These are phyloP conservation scores for Limosa lapponica DNA, from an alignment of 2,797 vertebrate species.

Conservation along the genomic window DNA sequence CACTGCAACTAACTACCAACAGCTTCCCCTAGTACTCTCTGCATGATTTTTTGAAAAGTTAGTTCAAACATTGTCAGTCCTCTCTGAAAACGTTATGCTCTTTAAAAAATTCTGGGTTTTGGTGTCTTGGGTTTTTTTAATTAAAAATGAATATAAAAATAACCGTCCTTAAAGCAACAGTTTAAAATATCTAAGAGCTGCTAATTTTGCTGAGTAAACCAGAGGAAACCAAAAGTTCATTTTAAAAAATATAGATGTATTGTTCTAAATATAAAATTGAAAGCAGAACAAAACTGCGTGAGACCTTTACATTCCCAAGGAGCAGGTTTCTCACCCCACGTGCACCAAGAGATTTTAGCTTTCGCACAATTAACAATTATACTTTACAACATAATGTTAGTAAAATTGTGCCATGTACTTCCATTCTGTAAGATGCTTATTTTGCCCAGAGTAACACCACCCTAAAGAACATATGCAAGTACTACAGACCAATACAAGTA, in stretches of 20 bases:
- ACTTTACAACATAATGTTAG: conserved; percentile 36
- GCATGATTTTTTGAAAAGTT: conserved; percentile 10
- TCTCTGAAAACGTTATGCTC: conserved; percentile 46
- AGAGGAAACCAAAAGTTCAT: conserved; percentile 19
- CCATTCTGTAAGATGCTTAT: neutral
- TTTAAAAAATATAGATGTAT: conserved; percentile 45
- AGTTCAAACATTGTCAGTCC: neutral
- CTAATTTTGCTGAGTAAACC: conserved; percentile 40
- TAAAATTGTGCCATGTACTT: conserved; percentile 13
- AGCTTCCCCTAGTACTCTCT: neutral
- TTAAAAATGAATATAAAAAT: conserved; percentile 66
- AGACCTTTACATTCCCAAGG: conserved; percentile 13
- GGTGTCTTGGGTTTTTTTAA: neutral
- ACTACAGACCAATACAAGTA: neutral
- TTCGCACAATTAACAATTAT: conserved; percentile 9
- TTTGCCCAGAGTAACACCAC: conserved; percentile 42
- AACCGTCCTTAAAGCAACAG: conserved; percentile 60
- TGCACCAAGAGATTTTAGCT: conserved; percentile 31
- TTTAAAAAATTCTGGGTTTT: conserved; percentile 40
- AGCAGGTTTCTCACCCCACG: neutral
- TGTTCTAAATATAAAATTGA: conserved; percentile 69
- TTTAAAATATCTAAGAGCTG: conserved; percentile 44
- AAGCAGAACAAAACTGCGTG: conserved; percentile 38
- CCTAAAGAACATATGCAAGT: neutral
- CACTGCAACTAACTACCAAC: neutral